Base-by-base conservation (phyloP, 2,113 vertebrate genomes). In the Rhynchomys soricoides region DNA sequence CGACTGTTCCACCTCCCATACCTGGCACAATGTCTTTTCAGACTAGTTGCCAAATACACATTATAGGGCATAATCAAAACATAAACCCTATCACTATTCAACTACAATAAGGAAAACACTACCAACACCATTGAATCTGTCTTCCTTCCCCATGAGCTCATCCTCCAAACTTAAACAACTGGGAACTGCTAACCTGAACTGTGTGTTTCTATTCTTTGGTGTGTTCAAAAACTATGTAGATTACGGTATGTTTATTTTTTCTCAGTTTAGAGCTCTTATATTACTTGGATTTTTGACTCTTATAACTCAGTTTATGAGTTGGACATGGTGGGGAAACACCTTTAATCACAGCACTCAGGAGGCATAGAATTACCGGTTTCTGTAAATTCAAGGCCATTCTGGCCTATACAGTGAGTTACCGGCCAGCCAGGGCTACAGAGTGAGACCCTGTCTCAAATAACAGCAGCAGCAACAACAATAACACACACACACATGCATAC, bases 181-280 rank as follows among this genome's bases (percentile, higher is more conserved):
- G 16, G 48, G 85, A 89, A 85, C 81, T 86, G 26, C 71, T 77
- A 6, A 48, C 11, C 31, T 48, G 16, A 90, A 88, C 57, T 68
- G 1, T 83, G 40, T 59, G 2, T 37, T 12, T 94, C 88, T 37
- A 50, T 94, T 82, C 70, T 34, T 71, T 91, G 34, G 26, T 68
- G 77, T 74, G 52, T 55, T 75, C 19, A 89, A 81, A 92, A 87
- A 40, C 31, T n/a, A 26, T 81, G 50, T 75, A 5, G 50, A 7
- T 93, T 83, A 34, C 34, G 37, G 31, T 57, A 34, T 71, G 4
- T 57, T 94, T 59, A 17, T 48, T 90, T 90, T 57, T 93, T 34
- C n/a, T 92, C n/a, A 50, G 62, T 92, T 92, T 79, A 45, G 94
- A 94, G 92, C 7, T 89, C 62, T 75, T 89, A 48, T 2, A 50